Percentiles rank a stretch among this genome's conserved stretches.
phyloP scores from a whole-genome alignment of 2,113 vertebrate species.

The Arizona elegans region DNA sequence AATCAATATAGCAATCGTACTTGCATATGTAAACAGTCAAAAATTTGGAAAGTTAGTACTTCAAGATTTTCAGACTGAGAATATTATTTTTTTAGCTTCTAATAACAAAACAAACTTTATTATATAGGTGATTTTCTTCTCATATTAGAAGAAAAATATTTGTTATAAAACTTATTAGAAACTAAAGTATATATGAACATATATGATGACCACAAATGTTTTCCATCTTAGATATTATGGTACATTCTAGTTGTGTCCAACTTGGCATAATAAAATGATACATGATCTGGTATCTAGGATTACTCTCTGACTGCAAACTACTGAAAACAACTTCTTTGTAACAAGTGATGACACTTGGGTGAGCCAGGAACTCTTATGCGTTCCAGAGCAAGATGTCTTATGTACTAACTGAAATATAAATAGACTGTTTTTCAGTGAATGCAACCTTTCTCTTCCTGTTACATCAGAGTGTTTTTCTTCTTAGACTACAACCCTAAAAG shows the following conservation, averaged over 20 bases:
- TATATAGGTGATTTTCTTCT: neutral
- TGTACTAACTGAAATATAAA: rapidly evolving
- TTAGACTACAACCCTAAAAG: neutral
- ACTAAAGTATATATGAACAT: neutral
- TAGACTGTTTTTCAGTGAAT: neutral
- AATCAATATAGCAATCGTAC: neutral
- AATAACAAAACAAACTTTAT: neutral
- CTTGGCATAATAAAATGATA: neutral
- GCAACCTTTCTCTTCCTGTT: neutral
- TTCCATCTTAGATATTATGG: neutral
- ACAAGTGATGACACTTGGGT: neutral
- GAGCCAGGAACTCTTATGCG: neutral
- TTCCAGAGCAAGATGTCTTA: slow-evolving; percentile 7
- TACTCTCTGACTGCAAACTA: neutral
- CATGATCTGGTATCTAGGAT: slow-evolving; percentile 8
- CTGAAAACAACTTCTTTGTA: neutral
- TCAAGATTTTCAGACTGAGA: neutral
- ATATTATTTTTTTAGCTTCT: neutral
- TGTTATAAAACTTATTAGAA: neutral
- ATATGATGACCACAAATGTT: neutral
- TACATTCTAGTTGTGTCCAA: neutral
- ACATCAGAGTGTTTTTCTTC: neutral
- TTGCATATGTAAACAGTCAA: neutral
- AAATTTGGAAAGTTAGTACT: neutral
- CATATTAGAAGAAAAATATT: neutral